Evolutionary conservation across 2,113 vertebrate genomes (phyloP).

Genomic region (Oenanthe melanoleuca): DNA sequence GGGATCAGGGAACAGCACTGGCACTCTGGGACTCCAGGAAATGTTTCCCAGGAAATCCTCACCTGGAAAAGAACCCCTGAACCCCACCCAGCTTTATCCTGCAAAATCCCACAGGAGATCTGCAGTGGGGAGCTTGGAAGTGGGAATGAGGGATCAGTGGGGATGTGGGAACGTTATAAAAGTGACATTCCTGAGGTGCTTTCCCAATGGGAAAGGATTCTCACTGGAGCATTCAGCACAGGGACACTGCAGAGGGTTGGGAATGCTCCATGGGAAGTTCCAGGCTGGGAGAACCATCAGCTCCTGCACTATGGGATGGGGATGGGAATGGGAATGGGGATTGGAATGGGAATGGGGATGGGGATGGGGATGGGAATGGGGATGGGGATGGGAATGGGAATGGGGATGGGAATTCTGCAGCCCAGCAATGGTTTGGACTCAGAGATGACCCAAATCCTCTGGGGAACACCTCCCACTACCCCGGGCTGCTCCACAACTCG

Average conservation of each 20-base stretch:
- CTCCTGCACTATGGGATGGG: not conserved
- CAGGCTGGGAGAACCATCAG: not conserved
- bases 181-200: not conserved
- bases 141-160: rapidly evolving
- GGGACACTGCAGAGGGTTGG: not conserved
- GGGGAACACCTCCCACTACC: not conserved
- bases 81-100: not conserved
- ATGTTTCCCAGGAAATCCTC: not conserved
- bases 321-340: not conserved
- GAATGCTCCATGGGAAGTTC: rapidly evolving
- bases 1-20: not conserved
- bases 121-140: rapidly evolving
- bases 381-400: not conserved
- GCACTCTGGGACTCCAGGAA: too few relatives aligned
- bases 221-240: rapidly evolving
- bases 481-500: not conserved
- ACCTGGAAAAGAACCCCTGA: not conserved
- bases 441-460: not conserved
- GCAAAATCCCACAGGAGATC: not conserved
- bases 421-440: not conserved
- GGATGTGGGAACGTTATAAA: rapidly evolving
- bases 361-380: too few relatives aligned
- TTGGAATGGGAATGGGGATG: too few relatives aligned
- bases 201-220: not conserved
- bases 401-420: not conserved